Evolutionary conservation across 2,888 invertebrate species (phyloP).

Genomic region (Caenorhabditis sp.): DNA sequence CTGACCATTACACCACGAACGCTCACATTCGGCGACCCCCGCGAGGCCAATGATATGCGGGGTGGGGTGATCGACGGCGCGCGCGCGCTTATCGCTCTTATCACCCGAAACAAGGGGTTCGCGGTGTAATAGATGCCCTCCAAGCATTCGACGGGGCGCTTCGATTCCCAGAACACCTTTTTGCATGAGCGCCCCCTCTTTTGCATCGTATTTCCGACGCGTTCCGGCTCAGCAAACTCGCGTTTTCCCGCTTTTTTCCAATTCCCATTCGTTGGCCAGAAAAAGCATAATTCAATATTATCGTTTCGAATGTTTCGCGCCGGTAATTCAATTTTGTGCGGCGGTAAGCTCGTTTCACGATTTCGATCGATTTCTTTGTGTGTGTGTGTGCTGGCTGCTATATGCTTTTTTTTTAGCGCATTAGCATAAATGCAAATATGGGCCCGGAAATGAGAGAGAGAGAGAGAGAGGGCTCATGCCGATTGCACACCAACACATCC

Average conservation of each 20-base stretch:
- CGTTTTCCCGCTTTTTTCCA: conserved; percentile 7
- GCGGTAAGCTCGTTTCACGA: not conserved
- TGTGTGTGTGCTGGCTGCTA: not conserved
- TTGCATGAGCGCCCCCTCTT: not conserved
- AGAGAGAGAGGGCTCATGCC: too few relatives aligned
- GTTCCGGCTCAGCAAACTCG: conserved; percentile 18
- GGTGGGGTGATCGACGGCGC: too few relatives aligned
- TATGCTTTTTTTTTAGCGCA: too few relatives aligned
- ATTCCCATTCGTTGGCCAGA: conserved; percentile 8
- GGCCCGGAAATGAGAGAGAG: conserved; percentile 1
- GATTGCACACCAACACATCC: too few relatives aligned
- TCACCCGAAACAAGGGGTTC: conserved; percentile 22
- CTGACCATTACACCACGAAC: conserved; percentile 70
- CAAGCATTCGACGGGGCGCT: conserved; percentile 71
- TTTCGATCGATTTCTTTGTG: too few relatives aligned
- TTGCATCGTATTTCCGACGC: not conserved
- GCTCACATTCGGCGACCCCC: too few relatives aligned
- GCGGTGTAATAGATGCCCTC: conserved; percentile 70
- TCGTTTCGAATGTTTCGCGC: not conserved
- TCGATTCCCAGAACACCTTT: conserved; percentile 61
- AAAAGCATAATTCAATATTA: conserved; percentile 24
- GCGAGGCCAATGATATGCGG: too few relatives aligned
- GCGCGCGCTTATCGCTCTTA: too few relatives aligned
- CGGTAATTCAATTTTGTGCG: not conserved
- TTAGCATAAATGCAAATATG: conserved; percentile 12